Percentiles rank a stretch among this genome's conserved stretches.
phyloP scores from a whole-genome alignment of 1,140 invertebrate genomes.

The Drosophila triauraria region DNA sequence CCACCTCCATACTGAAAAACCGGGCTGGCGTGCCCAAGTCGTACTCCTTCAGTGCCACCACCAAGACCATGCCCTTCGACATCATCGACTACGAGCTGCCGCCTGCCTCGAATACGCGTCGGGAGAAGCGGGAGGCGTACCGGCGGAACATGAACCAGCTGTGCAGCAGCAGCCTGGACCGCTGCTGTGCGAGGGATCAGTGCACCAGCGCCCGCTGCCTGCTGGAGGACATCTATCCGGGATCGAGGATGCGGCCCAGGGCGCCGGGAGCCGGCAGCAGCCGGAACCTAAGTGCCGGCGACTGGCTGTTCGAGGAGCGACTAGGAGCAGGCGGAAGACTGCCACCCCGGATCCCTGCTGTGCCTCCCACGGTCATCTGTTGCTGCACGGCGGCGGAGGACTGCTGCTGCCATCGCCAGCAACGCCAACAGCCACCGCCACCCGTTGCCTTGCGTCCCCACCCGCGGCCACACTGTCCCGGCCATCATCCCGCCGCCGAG shows the following conservation, averaged over 20 bases:
- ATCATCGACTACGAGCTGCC: conserved; percentile 83
- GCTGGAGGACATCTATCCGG: conserved; percentile 79
- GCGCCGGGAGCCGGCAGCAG: conserved; percentile 64
- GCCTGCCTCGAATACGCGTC: conserved; percentile 61
- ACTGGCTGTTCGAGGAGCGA: conserved; percentile 74
- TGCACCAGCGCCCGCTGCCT: conserved; percentile 82
- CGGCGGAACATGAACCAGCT: conserved; percentile 69
- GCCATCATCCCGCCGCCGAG: conserved; percentile 80
- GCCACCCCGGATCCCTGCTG: not conserved
- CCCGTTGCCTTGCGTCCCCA: conserved; percentile 26
- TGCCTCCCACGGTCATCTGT: conserved; percentile 68
- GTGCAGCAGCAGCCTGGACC: conserved; percentile 76
- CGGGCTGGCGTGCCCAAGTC: conserved; percentile 81
- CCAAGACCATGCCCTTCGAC: conserved; percentile 83
- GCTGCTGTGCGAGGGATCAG: conserved; percentile 77
- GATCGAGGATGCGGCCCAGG: conserved; percentile 44
- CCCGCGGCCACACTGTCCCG: conserved; percentile 61
- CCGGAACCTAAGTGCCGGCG: conserved; percentile 72
- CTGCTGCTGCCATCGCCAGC: conserved; percentile 78
- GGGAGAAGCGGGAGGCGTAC: conserved; percentile 76
- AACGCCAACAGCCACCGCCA: conserved; percentile 26
- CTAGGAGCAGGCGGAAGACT: conserved; percentile 37
- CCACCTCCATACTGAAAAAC: conserved; percentile 78
- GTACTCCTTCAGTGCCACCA: conserved; percentile 79
- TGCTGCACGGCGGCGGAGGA: conserved; percentile 76